Evolutionary conservation across 2,888 invertebrate genomes (phyloP), one percentile per base, ranked within the genome.

Genomic region (Drosophila macrospina): DNA sequence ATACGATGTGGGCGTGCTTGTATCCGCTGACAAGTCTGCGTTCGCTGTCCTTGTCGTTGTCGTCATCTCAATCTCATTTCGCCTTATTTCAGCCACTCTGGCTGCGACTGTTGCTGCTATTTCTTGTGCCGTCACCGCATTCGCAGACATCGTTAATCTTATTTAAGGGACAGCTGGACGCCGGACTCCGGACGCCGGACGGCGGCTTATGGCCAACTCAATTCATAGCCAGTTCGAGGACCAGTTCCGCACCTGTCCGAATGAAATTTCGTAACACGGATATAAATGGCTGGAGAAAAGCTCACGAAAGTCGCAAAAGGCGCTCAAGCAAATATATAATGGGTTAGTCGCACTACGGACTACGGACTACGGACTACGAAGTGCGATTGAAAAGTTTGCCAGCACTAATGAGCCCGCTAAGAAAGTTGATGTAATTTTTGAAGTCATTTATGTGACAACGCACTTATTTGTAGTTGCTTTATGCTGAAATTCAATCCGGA

Each of bases 81-180:
- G 50, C 15, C 60, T 44, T 30, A 34, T 42, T 61, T n/a, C 28
- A 5, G 59, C 37, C 51, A 45, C 55, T 63, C 13, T 32, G 8
- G 8, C 55, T 50, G 26, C 13, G 15, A 24, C 28, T 41, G 34
- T 15, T 50, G 16, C 52, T 48, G 42, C 42, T 56, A 47, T 44
- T 67, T 45, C 62, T 74, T 30, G 28, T 56, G 57, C 36, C 65
- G 24, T 56, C 41, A 26, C 52, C 62, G 16, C 59, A 64, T 62
- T 64, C 71, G 65, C 50, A 56, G 55, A 44, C 68, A 59, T 62
- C 69, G 80, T 86, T 85, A 89, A 77, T 85, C 77, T 75, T 78
- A 69, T 74, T 86, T 88, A 86, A 79, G 61, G 67, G 60, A 77
- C 67, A 68, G 56, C 63, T 54, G 47, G 37, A n/a, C 50, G 34